Conservation (phyloP, 2,888 invertebrate species). For the Molorchus minor region DNA sequence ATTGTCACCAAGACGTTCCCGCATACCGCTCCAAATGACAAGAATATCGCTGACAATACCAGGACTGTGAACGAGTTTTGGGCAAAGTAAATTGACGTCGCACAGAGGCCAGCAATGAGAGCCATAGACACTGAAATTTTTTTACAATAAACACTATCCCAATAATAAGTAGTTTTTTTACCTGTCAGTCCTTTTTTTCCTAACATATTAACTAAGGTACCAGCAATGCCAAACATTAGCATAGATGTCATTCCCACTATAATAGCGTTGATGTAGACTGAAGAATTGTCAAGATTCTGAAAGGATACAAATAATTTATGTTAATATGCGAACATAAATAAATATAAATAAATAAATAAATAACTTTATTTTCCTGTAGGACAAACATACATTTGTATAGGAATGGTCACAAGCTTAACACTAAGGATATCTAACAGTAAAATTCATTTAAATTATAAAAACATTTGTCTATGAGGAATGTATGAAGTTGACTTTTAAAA, state of each 20-base stretch:
- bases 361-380: too few species aligned
- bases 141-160: too few species aligned
- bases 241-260: slow-evolving; percentile 5
- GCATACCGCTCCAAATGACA: slow-evolving; percentile 7
- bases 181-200: slow-evolving; percentile 3
- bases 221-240: slow-evolving; percentile 1
- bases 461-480: too few species aligned
- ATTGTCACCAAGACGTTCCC: slow-evolving; percentile 5
- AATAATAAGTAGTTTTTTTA: not conserved
- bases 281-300: slow-evolving; percentile 17
- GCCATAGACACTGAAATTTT: slow-evolving; percentile 26
- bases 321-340: too few species aligned
- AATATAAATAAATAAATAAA: too few species aligned
- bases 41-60: slow-evolving; percentile 2
- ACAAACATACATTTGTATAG: too few species aligned
- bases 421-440: too few species aligned
- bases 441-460: too few species aligned
- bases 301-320: too few species aligned
- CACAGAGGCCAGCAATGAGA: slow-evolving; percentile 13
- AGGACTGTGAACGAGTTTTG: slow-evolving; percentile 1
- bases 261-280: slow-evolving; percentile 11
- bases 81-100: slow-evolving; percentile 8
- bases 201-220: not conserved
- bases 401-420: too few species aligned
- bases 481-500: too few species aligned